Percentiles rank a stretch among this genome's conserved stretches.
These are phyloP conservation scores for Cheilosia pagana DNA, from an alignment of 2,888 invertebrate species.

Conservation along the genomic window DNA sequence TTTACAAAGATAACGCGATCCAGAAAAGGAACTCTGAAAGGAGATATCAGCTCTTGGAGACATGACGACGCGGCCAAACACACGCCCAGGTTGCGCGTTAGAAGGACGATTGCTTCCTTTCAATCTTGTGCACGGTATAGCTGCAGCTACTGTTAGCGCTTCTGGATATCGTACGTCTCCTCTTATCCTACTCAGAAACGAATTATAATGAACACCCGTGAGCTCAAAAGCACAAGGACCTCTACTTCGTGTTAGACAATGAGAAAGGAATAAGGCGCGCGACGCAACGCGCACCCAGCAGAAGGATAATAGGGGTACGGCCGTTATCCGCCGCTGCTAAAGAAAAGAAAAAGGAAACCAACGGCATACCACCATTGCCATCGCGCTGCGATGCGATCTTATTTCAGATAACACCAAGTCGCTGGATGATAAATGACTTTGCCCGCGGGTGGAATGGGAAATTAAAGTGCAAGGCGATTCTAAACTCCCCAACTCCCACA, in stretches of 20 bases:
- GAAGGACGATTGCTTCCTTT: slow-evolving; percentile 73
- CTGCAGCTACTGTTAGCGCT: not conserved
- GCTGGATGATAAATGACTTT: slow-evolving; percentile 76
- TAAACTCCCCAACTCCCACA: slow-evolving; percentile 41
- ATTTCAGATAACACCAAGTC: slow-evolving; percentile 75
- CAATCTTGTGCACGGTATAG: slow-evolving; percentile 40
- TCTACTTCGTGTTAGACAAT: slow-evolving; percentile 48
- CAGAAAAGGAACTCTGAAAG: slow-evolving; percentile 41
- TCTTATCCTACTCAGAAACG: slow-evolving; percentile 56
- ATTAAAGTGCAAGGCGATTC: slow-evolving; percentile 76
- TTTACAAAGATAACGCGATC: slow-evolving; percentile 64
- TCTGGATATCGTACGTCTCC: slow-evolving; percentile 43
- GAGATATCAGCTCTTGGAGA: slow-evolving; percentile 51
- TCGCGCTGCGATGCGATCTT: slow-evolving; percentile 72
- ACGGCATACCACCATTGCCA: slow-evolving; percentile 46
- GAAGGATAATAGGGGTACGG: slow-evolving; percentile 71
- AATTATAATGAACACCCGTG: slow-evolving; percentile 73
- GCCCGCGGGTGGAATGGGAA: slow-evolving; percentile 74
- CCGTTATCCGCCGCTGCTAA: slow-evolving; percentile 60
- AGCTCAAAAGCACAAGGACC: slow-evolving; percentile 68
- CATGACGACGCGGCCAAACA: slow-evolving; percentile 37
- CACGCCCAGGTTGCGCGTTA: slow-evolving; percentile 67
- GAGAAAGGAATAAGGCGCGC: slow-evolving; percentile 36
- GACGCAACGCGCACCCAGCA: slow-evolving; percentile 58
- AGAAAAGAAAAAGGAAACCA: slow-evolving; percentile 66